A percentile compares a stretch with the other conserved stretches of the same genome.
These are phyloP conservation scores for Cantharis nigra DNA, from an alignment of 2,888 invertebrate species.

Conservation along the genomic window DNA sequence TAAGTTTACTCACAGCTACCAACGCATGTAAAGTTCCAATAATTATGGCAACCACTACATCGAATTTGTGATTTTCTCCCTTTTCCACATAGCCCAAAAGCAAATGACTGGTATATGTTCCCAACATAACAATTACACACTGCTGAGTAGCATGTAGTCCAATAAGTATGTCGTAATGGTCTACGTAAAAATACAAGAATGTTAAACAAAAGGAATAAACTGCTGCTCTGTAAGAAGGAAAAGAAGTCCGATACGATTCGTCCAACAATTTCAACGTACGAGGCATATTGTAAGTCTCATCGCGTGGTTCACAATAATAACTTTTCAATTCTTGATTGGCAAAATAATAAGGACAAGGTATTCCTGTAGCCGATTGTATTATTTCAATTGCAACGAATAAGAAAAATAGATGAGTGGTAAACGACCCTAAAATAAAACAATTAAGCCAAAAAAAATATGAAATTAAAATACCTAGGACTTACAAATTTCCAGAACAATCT, in stretches of 20 bases:
- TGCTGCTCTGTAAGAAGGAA: not conserved
- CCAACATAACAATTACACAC: not conserved
- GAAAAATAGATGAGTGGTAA: not conserved
- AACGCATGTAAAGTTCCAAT: not conserved
- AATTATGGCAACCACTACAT: not conserved
- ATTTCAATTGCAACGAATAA: not conserved
- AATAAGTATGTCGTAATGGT: not conserved
- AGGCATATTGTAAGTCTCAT: not conserved
- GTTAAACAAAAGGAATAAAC: not conserved
- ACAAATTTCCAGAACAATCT: not conserved
- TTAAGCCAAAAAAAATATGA: not conserved
- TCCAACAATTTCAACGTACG: not conserved
- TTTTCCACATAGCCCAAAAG: not conserved
- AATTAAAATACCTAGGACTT: not conserved
- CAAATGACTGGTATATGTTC: not conserved
- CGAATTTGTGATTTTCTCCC: not conserved
- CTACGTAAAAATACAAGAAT: not conserved
- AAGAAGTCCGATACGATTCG: not conserved
- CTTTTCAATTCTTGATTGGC: not conserved
- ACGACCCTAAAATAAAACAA: not conserved
- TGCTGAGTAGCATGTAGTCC: conserved; percentile 1
- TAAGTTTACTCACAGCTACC: not conserved
- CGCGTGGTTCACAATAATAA: not conserved
- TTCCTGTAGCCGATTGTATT: not conserved
- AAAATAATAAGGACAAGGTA: not conserved